phyloP scores from a whole-genome alignment of 2,113 vertebrate genomes.

The Scomber japonicus region DNA sequence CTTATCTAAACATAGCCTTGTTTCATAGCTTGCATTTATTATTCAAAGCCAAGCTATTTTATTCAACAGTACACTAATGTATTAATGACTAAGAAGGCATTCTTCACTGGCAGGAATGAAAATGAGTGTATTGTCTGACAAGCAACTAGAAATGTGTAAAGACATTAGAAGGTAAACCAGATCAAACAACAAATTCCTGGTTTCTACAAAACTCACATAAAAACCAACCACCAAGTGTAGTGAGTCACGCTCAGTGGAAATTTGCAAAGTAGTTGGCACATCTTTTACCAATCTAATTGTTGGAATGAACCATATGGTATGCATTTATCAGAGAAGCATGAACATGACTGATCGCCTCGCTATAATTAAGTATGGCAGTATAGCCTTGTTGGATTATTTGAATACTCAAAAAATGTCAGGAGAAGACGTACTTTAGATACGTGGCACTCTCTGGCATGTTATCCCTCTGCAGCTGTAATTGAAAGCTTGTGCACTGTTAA shows the following conservation, averaged over 20 bases:
- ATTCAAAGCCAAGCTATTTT: not conserved
- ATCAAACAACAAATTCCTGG: conserved; percentile 17
- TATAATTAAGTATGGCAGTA: conserved; percentile 29
- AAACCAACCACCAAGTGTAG: not conserved
- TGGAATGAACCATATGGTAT: conserved; percentile 35
- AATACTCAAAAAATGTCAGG: conserved; percentile 39
- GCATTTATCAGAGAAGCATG: conserved; percentile 24
- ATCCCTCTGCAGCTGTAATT: conserved; percentile 49
- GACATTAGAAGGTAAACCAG: not conserved
- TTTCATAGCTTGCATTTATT: not conserved
- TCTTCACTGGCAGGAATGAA: not conserved
- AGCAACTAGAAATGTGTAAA: not conserved
- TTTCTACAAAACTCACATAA: conserved; percentile 15
- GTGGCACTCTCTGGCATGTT: conserved; percentile 29
- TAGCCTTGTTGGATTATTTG: conserved; percentile 27
- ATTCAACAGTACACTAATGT: not conserved
- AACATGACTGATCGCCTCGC: not conserved
- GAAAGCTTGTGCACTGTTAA: conserved; percentile 61
- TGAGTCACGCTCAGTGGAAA: conserved; percentile 23
- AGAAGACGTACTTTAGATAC: conserved; percentile 15
- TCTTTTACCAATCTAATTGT: conserved; percentile 33
- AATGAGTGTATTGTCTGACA: not conserved
- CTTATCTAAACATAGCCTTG: not conserved
- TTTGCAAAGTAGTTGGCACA: conserved; percentile 10
- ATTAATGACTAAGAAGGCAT: not conserved